These are phyloP conservation scores for Oxyscelio sp. DNA, from an alignment of 2,888 invertebrate genomes.

Conservation along the genomic window DNA sequence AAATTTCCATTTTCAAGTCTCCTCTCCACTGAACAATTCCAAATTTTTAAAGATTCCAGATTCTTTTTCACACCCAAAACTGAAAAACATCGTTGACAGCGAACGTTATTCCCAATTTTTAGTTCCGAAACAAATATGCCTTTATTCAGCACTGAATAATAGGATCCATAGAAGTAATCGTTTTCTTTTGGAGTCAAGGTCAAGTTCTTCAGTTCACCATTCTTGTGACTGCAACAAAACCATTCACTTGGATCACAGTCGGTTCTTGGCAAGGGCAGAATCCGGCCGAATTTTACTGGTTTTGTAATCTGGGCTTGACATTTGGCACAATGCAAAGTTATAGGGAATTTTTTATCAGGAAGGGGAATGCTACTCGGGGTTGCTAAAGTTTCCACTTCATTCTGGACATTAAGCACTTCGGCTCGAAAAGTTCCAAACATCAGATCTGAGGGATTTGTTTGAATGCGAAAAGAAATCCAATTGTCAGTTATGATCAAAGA, in stretches of 20 bases:
- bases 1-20: no score
- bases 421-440: slow-evolving; percentile 83
- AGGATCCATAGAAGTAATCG: slow-evolving; percentile 84
- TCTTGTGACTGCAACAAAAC: slow-evolving; percentile 85
- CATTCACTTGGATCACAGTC: slow-evolving; percentile 86
- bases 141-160: slow-evolving; percentile 81
- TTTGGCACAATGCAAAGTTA: slow-evolving; percentile 80
- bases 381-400: background rate
- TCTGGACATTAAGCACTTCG: slow-evolving; percentile 78
- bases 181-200: slow-evolving; percentile 79
- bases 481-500: slow-evolving; percentile 80
- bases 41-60: no score
- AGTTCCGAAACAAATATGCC: slow-evolving; percentile 78
- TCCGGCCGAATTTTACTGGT: slow-evolving; percentile 79
- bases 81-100: slow-evolving; percentile 84
- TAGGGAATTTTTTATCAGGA: slow-evolving; percentile 75
- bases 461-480: slow-evolving; percentile 86
- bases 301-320: slow-evolving; percentile 80
- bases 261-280: slow-evolving; percentile 83
- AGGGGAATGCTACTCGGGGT: slow-evolving; percentile 66
- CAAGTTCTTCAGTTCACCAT: background rate
- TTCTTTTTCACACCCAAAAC: slow-evolving; percentile 80
- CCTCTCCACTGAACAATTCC: no score
- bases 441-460: slow-evolving; percentile 82
- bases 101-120: slow-evolving; percentile 78